phyloP scores from a whole-genome alignment of 2,113 vertebrate species.

The Oxyruncus cristatus region DNA sequence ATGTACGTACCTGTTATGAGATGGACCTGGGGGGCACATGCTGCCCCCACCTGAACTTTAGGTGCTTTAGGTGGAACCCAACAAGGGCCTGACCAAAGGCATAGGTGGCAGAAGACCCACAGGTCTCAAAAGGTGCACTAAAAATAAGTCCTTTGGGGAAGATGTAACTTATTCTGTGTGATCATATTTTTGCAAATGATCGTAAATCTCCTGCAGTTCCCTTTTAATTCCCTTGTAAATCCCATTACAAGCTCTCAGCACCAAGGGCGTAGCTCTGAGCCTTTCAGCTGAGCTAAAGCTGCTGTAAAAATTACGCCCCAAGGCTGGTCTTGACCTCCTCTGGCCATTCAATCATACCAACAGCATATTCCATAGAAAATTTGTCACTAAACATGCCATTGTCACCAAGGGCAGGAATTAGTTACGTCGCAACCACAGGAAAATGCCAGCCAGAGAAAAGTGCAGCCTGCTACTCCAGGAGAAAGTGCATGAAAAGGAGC shows the following conservation, averaged over 20 bases:
- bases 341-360: background rate
- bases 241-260: background rate
- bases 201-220: background rate
- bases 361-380: background rate
- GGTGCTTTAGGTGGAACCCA: background rate
- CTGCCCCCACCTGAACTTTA: background rate
- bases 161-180: background rate
- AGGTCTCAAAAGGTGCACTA: background rate
- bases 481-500: background rate
- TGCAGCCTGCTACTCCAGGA: background rate
- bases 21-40: background rate
- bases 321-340: background rate
- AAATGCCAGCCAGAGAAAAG: background rate
- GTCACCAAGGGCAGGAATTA: background rate
- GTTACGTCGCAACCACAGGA: background rate
- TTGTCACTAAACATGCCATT: background rate
- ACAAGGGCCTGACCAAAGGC: background rate
- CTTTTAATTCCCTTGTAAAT: background rate
- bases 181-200: background rate
- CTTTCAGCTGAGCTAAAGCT: background rate
- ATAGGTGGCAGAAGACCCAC: background rate
- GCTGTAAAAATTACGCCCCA: background rate
- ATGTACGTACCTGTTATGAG: background rate
- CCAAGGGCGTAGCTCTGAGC: background rate
- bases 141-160: background rate